These are phyloP conservation scores for Cirrhinus molitorella DNA, from an alignment of 2,797 vertebrate genomes.

Conservation along the genomic window DNA sequence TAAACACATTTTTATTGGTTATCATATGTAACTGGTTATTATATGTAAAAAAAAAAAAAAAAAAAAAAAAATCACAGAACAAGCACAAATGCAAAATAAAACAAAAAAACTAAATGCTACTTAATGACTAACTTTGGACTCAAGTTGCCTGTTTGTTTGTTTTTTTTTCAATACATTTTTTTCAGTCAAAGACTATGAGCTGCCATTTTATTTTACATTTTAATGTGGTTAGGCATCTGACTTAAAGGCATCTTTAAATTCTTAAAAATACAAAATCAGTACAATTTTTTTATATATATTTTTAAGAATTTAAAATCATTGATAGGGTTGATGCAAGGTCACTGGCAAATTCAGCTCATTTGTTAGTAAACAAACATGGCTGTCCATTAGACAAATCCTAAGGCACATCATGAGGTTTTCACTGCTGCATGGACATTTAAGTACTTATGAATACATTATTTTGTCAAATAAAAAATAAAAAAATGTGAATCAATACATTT, in stretches of 20 bases:
- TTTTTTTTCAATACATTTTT: background rate
- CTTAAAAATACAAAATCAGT: background rate
- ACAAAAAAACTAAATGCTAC: background rate
- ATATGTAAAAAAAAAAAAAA: background rate
- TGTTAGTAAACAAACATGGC: background rate
- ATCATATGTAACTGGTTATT: background rate
- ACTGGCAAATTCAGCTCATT: background rate
- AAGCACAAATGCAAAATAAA: background rate
- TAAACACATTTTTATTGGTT: background rate
- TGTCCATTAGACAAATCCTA: background rate
- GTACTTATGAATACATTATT: background rate
- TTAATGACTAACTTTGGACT: background rate
- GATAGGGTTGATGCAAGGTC: background rate
- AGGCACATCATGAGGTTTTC: constrained; percentile 36
- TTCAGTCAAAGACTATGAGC: background rate
- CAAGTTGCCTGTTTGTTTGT: background rate
- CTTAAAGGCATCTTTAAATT: background rate
- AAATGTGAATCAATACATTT: background rate
- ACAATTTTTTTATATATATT: background rate
- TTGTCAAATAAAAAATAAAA: background rate
- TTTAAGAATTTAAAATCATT: background rate
- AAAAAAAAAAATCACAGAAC: background rate
- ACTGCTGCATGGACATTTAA: background rate
- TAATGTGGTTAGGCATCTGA: background rate
- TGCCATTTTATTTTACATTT: background rate